phyloP scores from a whole-genome alignment of 2,888 invertebrate species.

The Hypomecis punctinalis region DNA sequence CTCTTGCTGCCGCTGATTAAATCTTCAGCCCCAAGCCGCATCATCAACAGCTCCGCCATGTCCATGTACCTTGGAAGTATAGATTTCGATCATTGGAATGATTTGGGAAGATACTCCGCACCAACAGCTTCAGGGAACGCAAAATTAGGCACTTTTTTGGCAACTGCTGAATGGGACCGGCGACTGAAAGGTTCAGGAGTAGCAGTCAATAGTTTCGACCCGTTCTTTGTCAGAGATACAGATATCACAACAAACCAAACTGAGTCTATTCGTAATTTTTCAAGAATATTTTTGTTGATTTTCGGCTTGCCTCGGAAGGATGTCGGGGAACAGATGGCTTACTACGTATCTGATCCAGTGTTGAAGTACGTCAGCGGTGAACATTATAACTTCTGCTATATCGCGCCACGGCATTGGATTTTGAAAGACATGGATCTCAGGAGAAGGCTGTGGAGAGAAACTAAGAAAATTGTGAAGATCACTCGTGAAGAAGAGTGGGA shows the following conservation, averaged over 20 bases:
- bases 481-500: slow-evolving; percentile 51
- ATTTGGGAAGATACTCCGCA: slow-evolving; percentile 61
- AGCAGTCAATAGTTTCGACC: slow-evolving; percentile 87
- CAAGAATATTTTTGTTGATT: slow-evolving; percentile 56
- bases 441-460: slow-evolving; percentile 62
- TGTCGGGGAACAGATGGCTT: slow-evolving; percentile 65
- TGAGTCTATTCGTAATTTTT: slow-evolving; percentile 47
- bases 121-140: slow-evolving; percentile 64
- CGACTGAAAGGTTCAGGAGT: slow-evolving; percentile 84
- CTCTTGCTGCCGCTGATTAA: slow-evolving; percentile 84
- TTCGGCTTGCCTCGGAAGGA: slow-evolving; percentile 66
- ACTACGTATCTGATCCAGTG: slow-evolving; percentile 62
- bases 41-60: slow-evolving; percentile 86
- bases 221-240: slow-evolving; percentile 69
- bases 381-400: slow-evolving; percentile 67
- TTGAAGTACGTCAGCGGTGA: slow-evolving; percentile 60
- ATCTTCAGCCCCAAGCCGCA: slow-evolving; percentile 83
- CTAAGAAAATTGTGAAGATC: slow-evolving; percentile 66
- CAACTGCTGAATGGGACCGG: slow-evolving; percentile 85
- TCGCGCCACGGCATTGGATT: slow-evolving; percentile 65
- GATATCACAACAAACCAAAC: slow-evolving; percentile 60
- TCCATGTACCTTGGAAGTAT: slow-evolving; percentile 79
- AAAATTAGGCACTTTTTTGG: slow-evolving; percentile 87
- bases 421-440: slow-evolving; percentile 57
- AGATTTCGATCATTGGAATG: slow-evolving; percentile 74